Conservation (phyloP, 2,888 invertebrate genomes). For the Agonopterix arenella region DNA sequence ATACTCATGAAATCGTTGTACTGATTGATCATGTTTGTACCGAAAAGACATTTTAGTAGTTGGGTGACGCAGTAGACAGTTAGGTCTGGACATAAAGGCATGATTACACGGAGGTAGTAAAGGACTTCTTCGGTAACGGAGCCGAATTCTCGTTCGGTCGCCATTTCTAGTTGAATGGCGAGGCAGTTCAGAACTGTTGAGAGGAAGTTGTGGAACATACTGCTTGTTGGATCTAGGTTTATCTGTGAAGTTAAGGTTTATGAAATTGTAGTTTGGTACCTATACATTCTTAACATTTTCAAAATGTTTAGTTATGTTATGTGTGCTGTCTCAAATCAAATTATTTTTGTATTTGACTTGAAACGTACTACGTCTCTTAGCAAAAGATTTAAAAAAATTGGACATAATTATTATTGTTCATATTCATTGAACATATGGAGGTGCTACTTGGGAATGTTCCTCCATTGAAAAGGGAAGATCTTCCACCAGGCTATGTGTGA, state of each 20-base stretch:
- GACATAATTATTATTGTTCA: no score
- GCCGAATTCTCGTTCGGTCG: slow-evolving; percentile 83
- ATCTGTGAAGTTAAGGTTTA: slow-evolving; percentile 81
- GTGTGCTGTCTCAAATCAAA: no score
- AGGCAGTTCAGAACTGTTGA: slow-evolving; percentile 80
- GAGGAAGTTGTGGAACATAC: slow-evolving; percentile 83
- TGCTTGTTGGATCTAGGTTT: slow-evolving; percentile 85
- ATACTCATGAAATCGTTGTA: slow-evolving; percentile 58
- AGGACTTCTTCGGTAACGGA: slow-evolving; percentile 88
- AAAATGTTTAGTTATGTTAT: no score
- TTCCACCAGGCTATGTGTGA: no score
- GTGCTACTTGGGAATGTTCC: no score
- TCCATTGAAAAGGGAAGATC: no score
- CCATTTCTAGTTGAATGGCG: slow-evolving; percentile 82
- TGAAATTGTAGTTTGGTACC: no score
- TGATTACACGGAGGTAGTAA: slow-evolving; percentile 83
- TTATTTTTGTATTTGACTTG: no score
- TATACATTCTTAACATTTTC: no score
- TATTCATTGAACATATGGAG: no score
- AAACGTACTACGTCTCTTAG: no score
- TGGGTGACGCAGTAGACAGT: slow-evolving; percentile 88
- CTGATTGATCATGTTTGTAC: slow-evolving; percentile 80
- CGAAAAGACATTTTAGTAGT: slow-evolving; percentile 84
- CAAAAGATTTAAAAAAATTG: no score
- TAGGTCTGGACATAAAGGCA: slow-evolving; percentile 81